Base-by-base conservation (phyloP, 1,140 invertebrate genomes). In the Battus philenor region DNA sequence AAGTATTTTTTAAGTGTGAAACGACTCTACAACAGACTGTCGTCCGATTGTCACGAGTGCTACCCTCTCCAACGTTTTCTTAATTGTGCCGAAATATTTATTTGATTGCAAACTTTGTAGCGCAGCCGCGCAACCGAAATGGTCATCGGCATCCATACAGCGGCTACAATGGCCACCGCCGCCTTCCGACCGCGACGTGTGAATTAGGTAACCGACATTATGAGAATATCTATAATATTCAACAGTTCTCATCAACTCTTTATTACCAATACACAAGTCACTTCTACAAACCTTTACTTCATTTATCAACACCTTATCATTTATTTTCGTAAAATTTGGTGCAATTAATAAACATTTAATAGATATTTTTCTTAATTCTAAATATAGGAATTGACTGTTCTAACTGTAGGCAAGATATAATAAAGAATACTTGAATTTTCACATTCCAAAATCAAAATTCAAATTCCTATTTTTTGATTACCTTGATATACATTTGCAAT, bases 11-110 rank as follows among this genome's bases (percentile, higher is more conserved):
- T 7, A 41, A 11, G 12, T 29, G 10, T 11, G 18, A 41, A 17
- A 9, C 38, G 38, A 41, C 73, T 84, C 75, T 50, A 80, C 44
- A 39, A 59, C 20, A 32, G 24, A 11, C 64, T 47, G 36, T 77
- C 59, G 51, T 52, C 65, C 60, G 68, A 57, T 70, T 75, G 74
- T 80, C 80, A 79, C 76, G 80, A 82, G 69, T 70, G 76, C 73
- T 79, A 77, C 81, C 73, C 78, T 79, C 73, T 73, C 59, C 68
- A 70, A 67, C 71, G 76, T 76, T 82, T 82, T 85, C 78, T 85
- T 85, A 85, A 85, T 85, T 85, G 81, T 85, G 81, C 78, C 81
- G 76, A 85, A 85, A 85, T 85, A 85, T 85, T 85, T 85, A 85
- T 85, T 85, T 85, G 81, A 85, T 85, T 85, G 81, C 78, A 58